Conservation (phyloP, 2,888 invertebrate species). For the Noctua fimbriata region DNA sequence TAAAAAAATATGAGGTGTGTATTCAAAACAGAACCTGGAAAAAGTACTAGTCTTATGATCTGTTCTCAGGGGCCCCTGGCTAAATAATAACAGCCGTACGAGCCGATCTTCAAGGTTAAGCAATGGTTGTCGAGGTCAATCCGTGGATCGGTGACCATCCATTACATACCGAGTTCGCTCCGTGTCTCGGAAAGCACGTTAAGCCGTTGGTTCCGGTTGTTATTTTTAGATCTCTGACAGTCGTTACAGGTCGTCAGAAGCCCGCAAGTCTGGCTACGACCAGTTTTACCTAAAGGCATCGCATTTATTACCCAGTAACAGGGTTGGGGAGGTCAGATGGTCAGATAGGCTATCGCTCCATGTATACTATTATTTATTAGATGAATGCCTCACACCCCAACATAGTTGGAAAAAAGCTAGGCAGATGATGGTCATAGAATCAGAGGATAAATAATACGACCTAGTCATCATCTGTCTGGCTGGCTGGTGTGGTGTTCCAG, state of each 20-base stretch:
- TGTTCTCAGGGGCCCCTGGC: background rate
- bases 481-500: no score
- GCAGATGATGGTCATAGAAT: background rate
- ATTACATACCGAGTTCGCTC: background rate
- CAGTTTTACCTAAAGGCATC: background rate
- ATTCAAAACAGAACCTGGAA: background rate
- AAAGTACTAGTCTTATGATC: background rate
- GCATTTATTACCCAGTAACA: background rate
- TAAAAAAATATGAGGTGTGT: slow-evolving; percentile 80
- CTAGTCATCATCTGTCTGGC: no score
- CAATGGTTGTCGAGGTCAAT: background rate
- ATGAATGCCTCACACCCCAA: background rate
- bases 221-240: background rate
- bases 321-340: background rate
- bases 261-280: background rate
- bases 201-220: background rate
- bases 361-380: no score
- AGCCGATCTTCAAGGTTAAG: background rate
- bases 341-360: background rate
- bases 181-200: background rate
- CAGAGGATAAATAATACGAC: background rate
- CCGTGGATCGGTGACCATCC: background rate
- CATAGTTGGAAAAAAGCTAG: background rate
- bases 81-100: background rate
- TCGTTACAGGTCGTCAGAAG: background rate